Base-by-base conservation (phyloP, 2,888 invertebrate species). In the Conops quadrifasciatus region DNA sequence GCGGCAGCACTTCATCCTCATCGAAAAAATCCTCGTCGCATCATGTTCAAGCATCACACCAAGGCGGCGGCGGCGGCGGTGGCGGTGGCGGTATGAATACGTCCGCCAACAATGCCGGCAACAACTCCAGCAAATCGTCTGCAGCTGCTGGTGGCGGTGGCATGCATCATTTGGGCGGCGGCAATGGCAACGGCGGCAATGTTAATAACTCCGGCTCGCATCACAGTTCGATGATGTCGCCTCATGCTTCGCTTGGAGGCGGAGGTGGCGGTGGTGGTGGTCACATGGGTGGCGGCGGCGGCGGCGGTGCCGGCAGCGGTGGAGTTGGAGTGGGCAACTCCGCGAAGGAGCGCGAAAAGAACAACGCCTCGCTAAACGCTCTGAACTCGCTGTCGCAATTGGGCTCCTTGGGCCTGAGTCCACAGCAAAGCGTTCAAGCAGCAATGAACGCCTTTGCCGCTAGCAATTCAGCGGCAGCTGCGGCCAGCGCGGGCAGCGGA, bases 381-480 rank as follows among this genome's bases (percentile, higher is more conserved):
- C 80, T 86, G 36, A 86, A 84, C 69, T 86, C 86, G 28, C 73
- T 86, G 59, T 85, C 86, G 2, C 86, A 86, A 72, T 82, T 86
- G 36, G 85, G 86, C 16, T 82, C 83, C 19, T 73, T 86, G 43
- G 85, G 86, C 19, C 81, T 86, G 75, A 85, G 83, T 75, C 84
- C 86, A 3, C 85, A 85, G 73, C 86, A 86, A 72, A 86, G 85
- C 78, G 85, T 86, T 77, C 86, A 86, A 77, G 86, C 86, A 56
- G 86, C 86, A 2, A 86, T 86, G 86, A 86, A 85, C 79, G 86
- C 85, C 1, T 84, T 84, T 75, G 82, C 85, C 16, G 86, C 85
- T 2, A 85, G 84, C 67, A 82, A 83, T 45, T 80, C 83, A 7
- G 81, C 76, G 11, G 75, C 45, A 60, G 80, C 2, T 36, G 77